Evolutionary conservation across 1,140 invertebrate genomes (phyloP).

Genomic region (Agrilus planipennis): DNA sequence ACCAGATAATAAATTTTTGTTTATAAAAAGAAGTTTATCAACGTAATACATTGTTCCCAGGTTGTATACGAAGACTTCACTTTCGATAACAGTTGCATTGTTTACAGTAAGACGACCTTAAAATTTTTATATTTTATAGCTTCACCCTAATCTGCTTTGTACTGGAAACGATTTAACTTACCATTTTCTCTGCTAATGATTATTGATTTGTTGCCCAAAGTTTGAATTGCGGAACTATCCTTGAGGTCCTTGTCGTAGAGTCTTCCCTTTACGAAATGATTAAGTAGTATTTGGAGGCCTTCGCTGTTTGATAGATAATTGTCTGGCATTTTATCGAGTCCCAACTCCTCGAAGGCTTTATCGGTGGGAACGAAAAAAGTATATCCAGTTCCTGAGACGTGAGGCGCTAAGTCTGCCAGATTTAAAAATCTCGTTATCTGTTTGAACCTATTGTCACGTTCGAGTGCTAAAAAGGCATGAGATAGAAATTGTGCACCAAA

Average conservation of each 20-base stretch:
- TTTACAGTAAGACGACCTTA: conserved; percentile 39
- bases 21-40: conserved; percentile 41
- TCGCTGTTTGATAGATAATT: conserved; percentile 42
- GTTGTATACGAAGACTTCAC: conserved; percentile 49
- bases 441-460: conserved; percentile 40
- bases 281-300: conserved; percentile 43
- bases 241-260: conserved; percentile 45
- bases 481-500: conserved; percentile 49
- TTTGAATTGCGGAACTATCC: conserved; percentile 38
- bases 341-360: conserved; percentile 42
- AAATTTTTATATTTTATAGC: conserved; percentile 10
- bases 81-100: conserved; percentile 42
- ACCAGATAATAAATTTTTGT: conserved; percentile 29
- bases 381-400: conserved; percentile 45
- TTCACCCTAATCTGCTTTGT: neutral
- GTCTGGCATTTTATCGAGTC: conserved; percentile 42
- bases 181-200: conserved; percentile 37
- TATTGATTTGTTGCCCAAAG: conserved; percentile 42
- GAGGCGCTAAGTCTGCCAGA: conserved; percentile 43
- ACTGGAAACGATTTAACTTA: conserved; percentile 15
- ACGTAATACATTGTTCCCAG: conserved; percentile 49
- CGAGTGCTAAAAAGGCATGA: conserved; percentile 46
- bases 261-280: conserved; percentile 48
- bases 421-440: conserved; percentile 47
- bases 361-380: conserved; percentile 51